phyloP scores from a whole-genome alignment of 2,113 vertebrate species.

The Psephotus haematonotus region DNA sequence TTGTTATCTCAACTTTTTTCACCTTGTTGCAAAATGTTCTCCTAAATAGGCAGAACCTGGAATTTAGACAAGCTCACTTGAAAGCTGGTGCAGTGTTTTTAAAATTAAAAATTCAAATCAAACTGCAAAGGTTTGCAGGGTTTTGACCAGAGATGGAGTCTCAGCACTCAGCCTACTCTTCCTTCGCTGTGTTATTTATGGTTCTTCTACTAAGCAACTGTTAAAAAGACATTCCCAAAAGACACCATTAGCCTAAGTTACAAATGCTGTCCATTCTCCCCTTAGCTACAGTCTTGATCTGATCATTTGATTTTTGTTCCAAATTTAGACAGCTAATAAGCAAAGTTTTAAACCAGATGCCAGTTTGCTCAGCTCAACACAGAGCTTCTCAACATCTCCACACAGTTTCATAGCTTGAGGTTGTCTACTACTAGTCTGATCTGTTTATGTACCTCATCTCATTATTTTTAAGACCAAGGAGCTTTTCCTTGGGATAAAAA shows the following conservation, averaged over 20 bases:
- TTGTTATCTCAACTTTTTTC: background rate
- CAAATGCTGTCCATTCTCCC: background rate
- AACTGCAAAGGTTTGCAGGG: background rate
- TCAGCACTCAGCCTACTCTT: background rate
- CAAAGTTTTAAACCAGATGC: background rate
- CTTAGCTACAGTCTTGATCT: background rate
- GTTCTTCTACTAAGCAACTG: background rate
- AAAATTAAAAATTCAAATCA: background rate
- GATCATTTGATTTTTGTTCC: background rate
- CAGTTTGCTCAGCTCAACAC: background rate
- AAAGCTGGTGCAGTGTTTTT: background rate
- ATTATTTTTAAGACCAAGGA: background rate
- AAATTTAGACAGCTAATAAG: background rate
- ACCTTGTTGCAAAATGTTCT: background rate
- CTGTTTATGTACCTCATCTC: background rate
- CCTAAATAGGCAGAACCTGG: background rate
- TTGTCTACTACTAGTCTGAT: background rate
- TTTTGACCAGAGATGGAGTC: background rate
- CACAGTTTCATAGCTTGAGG: background rate
- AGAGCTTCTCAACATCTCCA: background rate
- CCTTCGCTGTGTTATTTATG: background rate
- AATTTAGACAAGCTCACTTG: background rate
- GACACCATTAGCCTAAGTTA: background rate
- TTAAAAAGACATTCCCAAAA: background rate
- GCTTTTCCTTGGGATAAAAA: background rate